Evolutionary conservation across 35 echinoderm and acorn worm genomes (phyloP).

Genomic region (Ophiothrix spiculata): DNA sequence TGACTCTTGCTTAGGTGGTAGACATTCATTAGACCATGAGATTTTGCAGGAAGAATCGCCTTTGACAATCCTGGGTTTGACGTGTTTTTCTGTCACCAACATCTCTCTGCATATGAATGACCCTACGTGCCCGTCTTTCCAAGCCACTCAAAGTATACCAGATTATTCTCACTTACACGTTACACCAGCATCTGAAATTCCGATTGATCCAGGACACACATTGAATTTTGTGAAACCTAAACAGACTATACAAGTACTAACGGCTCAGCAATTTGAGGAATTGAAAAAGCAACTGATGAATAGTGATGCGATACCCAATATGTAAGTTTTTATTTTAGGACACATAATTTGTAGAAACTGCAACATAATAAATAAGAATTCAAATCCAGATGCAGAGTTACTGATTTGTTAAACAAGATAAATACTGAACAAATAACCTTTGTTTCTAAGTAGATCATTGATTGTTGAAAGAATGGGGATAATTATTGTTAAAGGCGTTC

Average conservation of each 20-base stretch:
- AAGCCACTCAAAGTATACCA: neutral
- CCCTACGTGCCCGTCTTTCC: neutral
- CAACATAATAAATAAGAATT: too few relatives aligned
- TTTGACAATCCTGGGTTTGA: neutral
- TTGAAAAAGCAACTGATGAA: too few relatives aligned
- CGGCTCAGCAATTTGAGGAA: neutral
- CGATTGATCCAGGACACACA: neutral
- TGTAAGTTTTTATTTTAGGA: too few relatives aligned
- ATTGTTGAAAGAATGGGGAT: too few relatives aligned
- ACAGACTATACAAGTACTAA: neutral
- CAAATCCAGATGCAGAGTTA: too few relatives aligned
- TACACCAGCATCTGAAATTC: neutral
- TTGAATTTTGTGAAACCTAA: neutral
- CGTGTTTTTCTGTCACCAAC: neutral
- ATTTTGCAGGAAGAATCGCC: neutral
- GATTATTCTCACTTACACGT: neutral
- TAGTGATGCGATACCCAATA: too few relatives aligned
- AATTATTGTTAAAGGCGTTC: too few relatives aligned
- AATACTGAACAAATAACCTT: too few relatives aligned
- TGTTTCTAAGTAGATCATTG: too few relatives aligned
- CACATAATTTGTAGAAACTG: too few relatives aligned
- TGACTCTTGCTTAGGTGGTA: neutral
- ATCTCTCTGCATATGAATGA: neutral
- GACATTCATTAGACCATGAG: neutral
- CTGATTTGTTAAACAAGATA: too few relatives aligned